Base-by-base conservation (phyloP, 2,797 vertebrate genomes). In the Tolypeutes matacus region DNA sequence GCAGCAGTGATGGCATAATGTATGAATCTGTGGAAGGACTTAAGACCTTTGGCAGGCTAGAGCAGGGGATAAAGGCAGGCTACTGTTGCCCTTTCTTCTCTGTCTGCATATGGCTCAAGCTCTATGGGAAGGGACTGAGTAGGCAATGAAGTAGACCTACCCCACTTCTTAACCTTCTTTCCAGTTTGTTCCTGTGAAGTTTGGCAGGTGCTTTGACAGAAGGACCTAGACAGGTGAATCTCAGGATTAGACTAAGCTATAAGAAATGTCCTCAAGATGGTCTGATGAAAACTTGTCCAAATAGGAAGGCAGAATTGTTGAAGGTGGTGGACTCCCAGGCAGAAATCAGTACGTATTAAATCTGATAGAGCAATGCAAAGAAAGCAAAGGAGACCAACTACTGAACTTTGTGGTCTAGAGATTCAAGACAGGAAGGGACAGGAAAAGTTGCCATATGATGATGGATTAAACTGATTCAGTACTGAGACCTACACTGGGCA, bases 371-470 rank as follows among this genome's bases (percentile, higher is more conserved):
- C 29, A 81, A 58, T 29, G 3, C 42, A 70, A 46, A 58, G 29
- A 87, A 42, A 62, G 56, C 53, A 82, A 86, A 76, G 75, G 39
- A 70, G 51, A 69, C 42, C 25, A 95, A 81, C 21, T 75, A 70
- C 3, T 49, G 62, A 86, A 75, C 42, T 36, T 17, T 5, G 7
- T 75, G 34, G 25, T 21, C 53, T 53, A 42, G 49, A 56, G 15
- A 75, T 75, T 93, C 31, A 58, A 89, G 36, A 7, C 15, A 65
- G 58, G 36, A 23, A 76, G 67, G 82, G 67, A 14, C n/a, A 76
- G 51, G 76, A 62, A 31, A 62, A 73, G 23, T 4, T 76, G 39
- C 49, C n/a, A 60, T 53, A 64, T 49, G 34, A 36, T 18, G 20
- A 27, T n/a, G 49, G 20, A 42, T n/a, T n/a, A 8, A 39, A 31